Evolutionary conservation across 1,140 invertebrate species (phyloP).

Genomic region (Ceratosolen solmsi): DNA sequence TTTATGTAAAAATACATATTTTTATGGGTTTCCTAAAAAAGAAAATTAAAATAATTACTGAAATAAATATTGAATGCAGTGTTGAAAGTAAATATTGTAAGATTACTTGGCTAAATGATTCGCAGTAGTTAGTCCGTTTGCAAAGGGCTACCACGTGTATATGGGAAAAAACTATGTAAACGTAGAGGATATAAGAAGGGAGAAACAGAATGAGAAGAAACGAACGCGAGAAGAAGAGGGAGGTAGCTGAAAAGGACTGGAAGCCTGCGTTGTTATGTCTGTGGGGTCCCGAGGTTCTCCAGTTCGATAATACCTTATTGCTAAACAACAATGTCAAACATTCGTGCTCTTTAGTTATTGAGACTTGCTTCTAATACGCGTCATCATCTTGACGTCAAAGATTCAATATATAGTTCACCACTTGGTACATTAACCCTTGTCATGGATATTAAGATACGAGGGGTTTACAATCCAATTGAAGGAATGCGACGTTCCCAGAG

Average conservation of each 20-base stretch:
- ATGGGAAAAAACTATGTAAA: constrained; percentile 3
- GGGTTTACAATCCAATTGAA: background rate
- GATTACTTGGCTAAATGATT: too few relatives aligned
- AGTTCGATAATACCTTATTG: constrained; percentile 58
- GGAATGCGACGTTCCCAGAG: background rate
- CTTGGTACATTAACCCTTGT: background rate
- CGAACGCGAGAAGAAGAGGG: constrained; percentile 16
- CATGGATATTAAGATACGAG: background rate
- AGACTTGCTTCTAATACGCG: constrained; percentile 23
- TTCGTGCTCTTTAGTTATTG: constrained; percentile 44
- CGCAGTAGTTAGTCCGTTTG: background rate
- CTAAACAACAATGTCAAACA: constrained; percentile 54
- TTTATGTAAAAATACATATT: too few relatives aligned
- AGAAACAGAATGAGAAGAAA: constrained; percentile 31
- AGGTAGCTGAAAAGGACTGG: constrained; percentile 42
- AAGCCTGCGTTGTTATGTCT: constrained; percentile 61
- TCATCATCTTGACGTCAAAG: constrained; percentile 23
- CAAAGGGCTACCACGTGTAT: constrained; percentile 16
- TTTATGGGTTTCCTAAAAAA: too few relatives aligned
- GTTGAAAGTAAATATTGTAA: too few relatives aligned
- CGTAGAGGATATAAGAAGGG: constrained; percentile 27
- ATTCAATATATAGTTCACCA: background rate
- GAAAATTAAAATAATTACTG: too few relatives aligned
- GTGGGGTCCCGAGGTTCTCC: constrained; percentile 57
- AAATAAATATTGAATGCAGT: too few relatives aligned